phyloP scores from a whole-genome alignment of 2,113 vertebrate species.

The Oenanthe melanoleuca region DNA sequence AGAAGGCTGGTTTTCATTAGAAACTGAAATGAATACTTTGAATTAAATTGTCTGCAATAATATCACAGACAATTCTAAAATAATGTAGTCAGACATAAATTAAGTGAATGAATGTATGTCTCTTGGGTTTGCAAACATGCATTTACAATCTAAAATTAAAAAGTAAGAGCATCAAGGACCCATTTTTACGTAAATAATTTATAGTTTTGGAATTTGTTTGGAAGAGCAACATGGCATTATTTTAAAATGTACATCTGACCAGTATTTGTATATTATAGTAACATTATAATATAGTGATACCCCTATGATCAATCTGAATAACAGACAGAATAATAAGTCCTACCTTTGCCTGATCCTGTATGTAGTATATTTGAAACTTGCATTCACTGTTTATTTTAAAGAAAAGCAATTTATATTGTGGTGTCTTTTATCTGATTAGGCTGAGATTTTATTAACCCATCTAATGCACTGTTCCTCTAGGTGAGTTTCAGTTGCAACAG shows the following conservation, averaged over 20 bases:
- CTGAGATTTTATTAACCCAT: slow-evolving; percentile 51
- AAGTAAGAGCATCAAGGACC: slow-evolving; percentile 29
- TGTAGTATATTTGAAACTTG: background rate
- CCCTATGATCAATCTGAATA: background rate
- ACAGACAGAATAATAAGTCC: background rate
- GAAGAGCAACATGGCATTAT: slow-evolving; percentile 17
- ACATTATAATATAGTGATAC: background rate
- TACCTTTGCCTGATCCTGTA: background rate
- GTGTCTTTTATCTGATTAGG: slow-evolving; percentile 25
- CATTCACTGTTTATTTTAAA: background rate
- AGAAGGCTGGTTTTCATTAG: background rate
- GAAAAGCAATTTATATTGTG: slow-evolving; percentile 25
- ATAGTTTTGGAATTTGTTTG: slow-evolving; percentile 24
- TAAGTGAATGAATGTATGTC: slow-evolving; percentile 31
- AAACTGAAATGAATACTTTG: slow-evolving; percentile 21
- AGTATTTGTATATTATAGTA: background rate
- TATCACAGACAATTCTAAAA: slow-evolving; percentile 44
- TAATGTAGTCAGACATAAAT: slow-evolving; percentile 58
- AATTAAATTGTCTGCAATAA: slow-evolving; percentile 28
- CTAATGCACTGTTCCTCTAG: background rate
- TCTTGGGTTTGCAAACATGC: slow-evolving; percentile 42
- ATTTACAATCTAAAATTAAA: slow-evolving; percentile 62
- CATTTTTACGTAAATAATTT: slow-evolving; percentile 42
- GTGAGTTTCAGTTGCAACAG: slow-evolving; percentile 20
- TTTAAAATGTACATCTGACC: slow-evolving; percentile 40